Evolutionary conservation across 2,113 vertebrate species (phyloP), one percentile per base, ranked within the genome.

Genomic region (Dunckerocampus dactyliophorus): DNA sequence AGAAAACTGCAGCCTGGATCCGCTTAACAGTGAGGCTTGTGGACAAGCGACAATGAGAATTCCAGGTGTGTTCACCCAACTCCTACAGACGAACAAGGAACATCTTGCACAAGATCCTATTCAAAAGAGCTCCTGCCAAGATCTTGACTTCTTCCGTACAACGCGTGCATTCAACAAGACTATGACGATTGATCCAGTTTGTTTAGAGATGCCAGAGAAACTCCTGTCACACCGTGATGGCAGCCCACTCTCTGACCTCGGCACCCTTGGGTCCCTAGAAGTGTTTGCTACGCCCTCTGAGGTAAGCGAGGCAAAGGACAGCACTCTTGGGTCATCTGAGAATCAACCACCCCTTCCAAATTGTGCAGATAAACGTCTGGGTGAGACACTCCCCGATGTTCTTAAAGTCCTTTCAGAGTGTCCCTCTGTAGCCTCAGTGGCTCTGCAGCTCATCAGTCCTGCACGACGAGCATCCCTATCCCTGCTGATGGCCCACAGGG

Each of bases 401-500:
- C 55, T 85, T 10, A 84, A 63, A 43, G 51, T 47, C 6, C 61
- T 75, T 16, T 75, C 83, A 0, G 69, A 73, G 22, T 81, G 70
- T 71, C 59, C 60, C 8, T 68, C 81, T 0, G 43, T 72, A 10
- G 58, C 55, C 17, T 74, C 79, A 20, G 13, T 43, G 39, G 67
- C 65, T 1, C 59, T 85, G 24, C 67, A 76, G 48, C 59, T 82
- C 24, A 61, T 85, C 37, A 89, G 74, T 67, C 84, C 85, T 2
- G 59, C 74, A 0, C 66, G 69, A n/a, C 77, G 76, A 71, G 61
- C 68, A 2, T 83, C 85, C 42, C 9, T 67, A 0, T 21, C 71
- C 51, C 21, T 59, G 22, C 50, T 49, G 8, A 73, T 49, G 55
- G 42, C 39, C 37, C 9, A 3, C 16, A 59, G 11, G 14, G 28